These are phyloP conservation scores for Hypsopygia costalis DNA, from an alignment of 2,888 invertebrate genomes.

Conservation along the genomic window DNA sequence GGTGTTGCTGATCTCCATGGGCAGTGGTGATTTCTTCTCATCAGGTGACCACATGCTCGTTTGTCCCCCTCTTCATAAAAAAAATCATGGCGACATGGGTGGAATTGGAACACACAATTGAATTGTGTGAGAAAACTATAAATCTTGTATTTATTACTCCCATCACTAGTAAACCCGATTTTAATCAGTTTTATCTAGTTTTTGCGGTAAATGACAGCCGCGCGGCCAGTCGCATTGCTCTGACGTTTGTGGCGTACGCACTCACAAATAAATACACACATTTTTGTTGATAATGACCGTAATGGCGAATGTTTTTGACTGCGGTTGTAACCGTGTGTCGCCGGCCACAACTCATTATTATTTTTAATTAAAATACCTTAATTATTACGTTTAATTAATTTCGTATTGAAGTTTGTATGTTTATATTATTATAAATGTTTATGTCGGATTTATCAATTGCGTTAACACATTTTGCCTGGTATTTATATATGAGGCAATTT, in stretches of 20 bases:
- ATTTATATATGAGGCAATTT: too few species aligned
- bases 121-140: too few species aligned
- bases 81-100: too few species aligned
- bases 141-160: too few species aligned
- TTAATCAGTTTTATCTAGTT: slow-evolving; percentile 69
- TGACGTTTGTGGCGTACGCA: slow-evolving; percentile 54
- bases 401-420: background rate
- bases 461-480: too few species aligned
- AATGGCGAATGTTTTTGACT: slow-evolving; percentile 72
- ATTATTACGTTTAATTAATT: background rate
- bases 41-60: too few species aligned
- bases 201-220: slow-evolving; percentile 61
- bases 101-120: too few species aligned
- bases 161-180: slow-evolving; percentile 27
- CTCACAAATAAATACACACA: slow-evolving; percentile 50
- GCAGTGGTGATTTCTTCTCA: too few species aligned
- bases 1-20: too few species aligned
- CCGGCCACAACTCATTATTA: slow-evolving; percentile 50
- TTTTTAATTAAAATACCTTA: slow-evolving; percentile 46
- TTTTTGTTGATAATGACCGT: slow-evolving; percentile 78
- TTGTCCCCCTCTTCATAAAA: too few species aligned
- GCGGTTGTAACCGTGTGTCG: slow-evolving; percentile 54
- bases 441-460: too few species aligned
- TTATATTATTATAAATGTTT: too few species aligned
- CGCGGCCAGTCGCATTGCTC: slow-evolving; percentile 45